Percentiles rank a stretch among this genome's conserved stretches.
Evolutionary conservation across 2,797 vertebrate species (phyloP).

Genomic region (Ciconia nigra): DNA sequence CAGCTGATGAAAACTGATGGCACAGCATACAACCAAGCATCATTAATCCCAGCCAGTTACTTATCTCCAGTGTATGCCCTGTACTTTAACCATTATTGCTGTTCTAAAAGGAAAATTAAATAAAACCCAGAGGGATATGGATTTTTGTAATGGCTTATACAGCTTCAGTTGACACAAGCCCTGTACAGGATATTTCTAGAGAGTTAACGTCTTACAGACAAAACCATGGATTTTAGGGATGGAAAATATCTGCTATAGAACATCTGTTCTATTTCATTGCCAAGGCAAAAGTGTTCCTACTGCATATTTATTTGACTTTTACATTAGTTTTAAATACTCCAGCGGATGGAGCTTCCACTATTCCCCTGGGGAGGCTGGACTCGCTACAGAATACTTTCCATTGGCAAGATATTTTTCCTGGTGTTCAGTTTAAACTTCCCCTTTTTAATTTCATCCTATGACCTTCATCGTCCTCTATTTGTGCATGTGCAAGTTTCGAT

Average conservation of each 20-base stretch:
- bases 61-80: background rate
- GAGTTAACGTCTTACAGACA: background rate
- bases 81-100: background rate
- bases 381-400: background rate
- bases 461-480: background rate
- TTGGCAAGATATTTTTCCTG: background rate
- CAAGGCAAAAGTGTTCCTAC: conserved; percentile 17
- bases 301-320: conserved; percentile 18
- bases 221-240: background rate
- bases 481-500: background rate
- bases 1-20: background rate
- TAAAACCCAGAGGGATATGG: background rate
- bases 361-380: background rate
- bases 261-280: conserved; percentile 27
- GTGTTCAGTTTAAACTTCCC: background rate
- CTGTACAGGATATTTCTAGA: background rate
- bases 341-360: background rate
- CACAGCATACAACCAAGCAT: background rate
- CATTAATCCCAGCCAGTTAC: background rate
- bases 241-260: background rate
- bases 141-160: background rate
- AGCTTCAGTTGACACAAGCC: background rate
- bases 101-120: background rate
- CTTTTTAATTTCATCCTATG: background rate
- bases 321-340: background rate